Conservation (phyloP, 2,113 vertebrate species). For the Eonycteris spelaea region DNA sequence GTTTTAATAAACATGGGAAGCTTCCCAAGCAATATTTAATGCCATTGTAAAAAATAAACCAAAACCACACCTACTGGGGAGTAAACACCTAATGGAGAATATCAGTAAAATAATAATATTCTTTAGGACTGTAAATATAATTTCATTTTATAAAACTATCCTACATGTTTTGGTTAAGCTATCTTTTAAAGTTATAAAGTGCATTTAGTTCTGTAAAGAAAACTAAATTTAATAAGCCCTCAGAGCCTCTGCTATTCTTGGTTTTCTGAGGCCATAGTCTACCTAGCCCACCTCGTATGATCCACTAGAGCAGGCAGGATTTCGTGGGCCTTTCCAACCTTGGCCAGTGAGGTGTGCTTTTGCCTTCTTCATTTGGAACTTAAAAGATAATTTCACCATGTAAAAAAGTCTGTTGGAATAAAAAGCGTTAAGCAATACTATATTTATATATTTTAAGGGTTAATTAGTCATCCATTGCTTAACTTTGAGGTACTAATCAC, state of each 20-base stretch:
- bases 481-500: neutral
- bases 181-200: neutral
- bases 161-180: neutral
- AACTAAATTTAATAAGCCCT: neutral
- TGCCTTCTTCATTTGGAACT: neutral
- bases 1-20: neutral
- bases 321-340: rapidly evolving
- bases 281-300: rapidly evolving
- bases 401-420: neutral
- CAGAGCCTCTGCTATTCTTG: neutral
- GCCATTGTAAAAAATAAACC: neutral
- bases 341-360: neutral
- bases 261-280: neutral
- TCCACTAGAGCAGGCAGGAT: too few relatives aligned
- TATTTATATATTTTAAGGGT: neutral
- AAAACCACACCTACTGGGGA: neutral
- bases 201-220: neutral
- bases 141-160: neutral
- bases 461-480: neutral
- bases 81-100: neutral
- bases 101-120: neutral
- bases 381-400: neutral
- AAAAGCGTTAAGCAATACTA: neutral
- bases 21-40: neutral
- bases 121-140: neutral